A percentile compares a stretch with the other conserved stretches of the same genome.
phyloP scores from a whole-genome alignment of 2,797 vertebrate species.

The Chelon auratus region DNA sequence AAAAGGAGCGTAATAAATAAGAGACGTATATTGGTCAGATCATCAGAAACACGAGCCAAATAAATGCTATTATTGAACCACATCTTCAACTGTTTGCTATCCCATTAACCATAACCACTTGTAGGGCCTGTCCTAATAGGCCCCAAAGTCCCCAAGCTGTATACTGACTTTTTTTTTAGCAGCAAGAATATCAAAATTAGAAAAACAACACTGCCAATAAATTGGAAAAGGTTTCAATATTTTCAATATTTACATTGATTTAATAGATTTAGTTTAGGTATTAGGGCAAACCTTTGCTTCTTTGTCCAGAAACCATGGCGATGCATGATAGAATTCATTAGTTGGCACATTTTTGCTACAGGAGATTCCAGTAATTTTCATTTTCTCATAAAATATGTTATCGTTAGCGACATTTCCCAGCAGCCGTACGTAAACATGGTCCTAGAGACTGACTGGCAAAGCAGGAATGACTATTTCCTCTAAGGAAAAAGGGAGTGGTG shows the following conservation, averaged over 20 bases:
- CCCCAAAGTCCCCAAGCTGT: no score
- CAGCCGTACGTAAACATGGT: conserved; percentile 14
- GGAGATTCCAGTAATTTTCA: not conserved
- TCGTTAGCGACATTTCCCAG: not conserved
- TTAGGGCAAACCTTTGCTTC: no score
- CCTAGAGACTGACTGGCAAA: conserved; percentile 12
- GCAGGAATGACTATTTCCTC: conserved; percentile 5
- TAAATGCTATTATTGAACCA: not conserved
- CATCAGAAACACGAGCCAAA: not conserved
- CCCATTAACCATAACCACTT: no score
- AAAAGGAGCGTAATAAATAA: not conserved
- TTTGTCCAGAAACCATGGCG: no score
- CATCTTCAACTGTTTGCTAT: no score
- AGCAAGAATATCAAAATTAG: no score
- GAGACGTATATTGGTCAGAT: not conserved
- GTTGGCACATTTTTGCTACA: not conserved
- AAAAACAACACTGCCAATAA: no score
- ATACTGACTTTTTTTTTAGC: no score
- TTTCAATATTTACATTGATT: no score
- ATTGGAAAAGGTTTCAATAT: no score
- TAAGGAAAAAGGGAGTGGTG: conserved; percentile 22
- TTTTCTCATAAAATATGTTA: not conserved
- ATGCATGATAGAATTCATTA: not conserved
- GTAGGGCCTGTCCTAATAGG: no score
- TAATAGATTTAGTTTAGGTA: no score